Conservation (phyloP, 2,888 invertebrate genomes). For the Agrypnus murinus region DNA sequence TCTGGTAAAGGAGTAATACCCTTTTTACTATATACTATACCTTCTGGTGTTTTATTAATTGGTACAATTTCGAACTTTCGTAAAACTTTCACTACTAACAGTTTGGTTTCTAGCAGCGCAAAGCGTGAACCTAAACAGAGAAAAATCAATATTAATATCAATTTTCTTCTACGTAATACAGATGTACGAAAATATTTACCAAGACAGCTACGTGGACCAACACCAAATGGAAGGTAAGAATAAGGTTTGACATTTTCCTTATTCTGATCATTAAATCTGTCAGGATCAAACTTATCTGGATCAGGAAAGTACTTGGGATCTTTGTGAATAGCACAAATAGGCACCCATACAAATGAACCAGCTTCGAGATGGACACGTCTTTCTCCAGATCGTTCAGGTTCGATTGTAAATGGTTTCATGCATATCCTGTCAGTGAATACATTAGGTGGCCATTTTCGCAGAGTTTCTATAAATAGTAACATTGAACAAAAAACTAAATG, state of each 20-base stretch:
- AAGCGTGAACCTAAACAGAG: slow-evolving; percentile 61
- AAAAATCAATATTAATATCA: too few species aligned
- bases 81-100: slow-evolving; percentile 58
- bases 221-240: slow-evolving; percentile 65
- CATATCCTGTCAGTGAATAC: slow-evolving; percentile 55
- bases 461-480: slow-evolving; percentile 56
- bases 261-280: slow-evolving; percentile 73
- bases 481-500: neutral
- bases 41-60: slow-evolving; percentile 59
- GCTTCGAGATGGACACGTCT: slow-evolving; percentile 48
- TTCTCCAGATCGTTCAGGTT: slow-evolving; percentile 53
- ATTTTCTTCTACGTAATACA: too few species aligned
- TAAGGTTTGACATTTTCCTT: slow-evolving; percentile 71
- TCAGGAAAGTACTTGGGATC: slow-evolving; percentile 62
- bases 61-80: slow-evolving; percentile 59
- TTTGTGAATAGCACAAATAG: slow-evolving; percentile 59
- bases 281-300: slow-evolving; percentile 65
- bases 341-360: slow-evolving; percentile 55
- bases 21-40: slow-evolving; percentile 54
- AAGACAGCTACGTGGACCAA: slow-evolving; percentile 79
- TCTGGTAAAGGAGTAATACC: slow-evolving; percentile 56
- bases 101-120: slow-evolving; percentile 48
- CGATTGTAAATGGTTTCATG: slow-evolving; percentile 56
- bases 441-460: slow-evolving; percentile 61
- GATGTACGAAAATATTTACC: too few species aligned